Base-by-base conservation (phyloP, 2,113 vertebrate species). In the Phaetusa simplex region DNA sequence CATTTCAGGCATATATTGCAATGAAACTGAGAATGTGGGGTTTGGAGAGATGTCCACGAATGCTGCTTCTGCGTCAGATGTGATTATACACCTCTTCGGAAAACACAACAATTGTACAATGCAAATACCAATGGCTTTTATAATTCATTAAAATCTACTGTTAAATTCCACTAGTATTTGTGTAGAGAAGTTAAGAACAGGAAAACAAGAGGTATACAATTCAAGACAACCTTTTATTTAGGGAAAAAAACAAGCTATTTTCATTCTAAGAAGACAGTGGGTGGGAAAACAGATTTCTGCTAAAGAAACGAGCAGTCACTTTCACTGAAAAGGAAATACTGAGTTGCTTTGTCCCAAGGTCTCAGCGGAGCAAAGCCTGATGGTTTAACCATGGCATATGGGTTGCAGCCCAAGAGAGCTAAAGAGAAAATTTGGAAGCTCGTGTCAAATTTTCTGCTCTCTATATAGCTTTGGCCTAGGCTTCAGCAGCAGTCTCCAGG, bases 361-460 rank as follows among this genome's bases (percentile, higher is more conserved):
- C 97, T 97, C 96, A 29, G 66, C 15, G 83, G 96, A 97, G 81
- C 65, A 74, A 32, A 58, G 90, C 82, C 94, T 92, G 96, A 94
- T 93, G 92, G 96, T 92, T 97, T 95, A 97, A 93, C 94, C 94
- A 61, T 73, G 88, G 95, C 84, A 85, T 72, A 86, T 47, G 96
- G 96, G 94, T 91, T 96, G 88, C 73, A 97, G 94, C 97, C 90
- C 93, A 69, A 91, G 93, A 94, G 94, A 96, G 84, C 93, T 93
- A 69, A 86, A 92, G 95, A 94, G 90, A 96, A 90, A 90, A 93
- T 94, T 72, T 93, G 96, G 95, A 97, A 87, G 87, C 91, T 70
- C 8, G 53, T 93, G 96, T 97, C 95, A 96, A 96, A 95, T 88
- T 95, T 96, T 97, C 92, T 95, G 95, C 92, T 96, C 66, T 93